These are phyloP conservation scores for Parus major DNA, from an alignment of 2,113 vertebrate species.

Conservation along the genomic window DNA sequence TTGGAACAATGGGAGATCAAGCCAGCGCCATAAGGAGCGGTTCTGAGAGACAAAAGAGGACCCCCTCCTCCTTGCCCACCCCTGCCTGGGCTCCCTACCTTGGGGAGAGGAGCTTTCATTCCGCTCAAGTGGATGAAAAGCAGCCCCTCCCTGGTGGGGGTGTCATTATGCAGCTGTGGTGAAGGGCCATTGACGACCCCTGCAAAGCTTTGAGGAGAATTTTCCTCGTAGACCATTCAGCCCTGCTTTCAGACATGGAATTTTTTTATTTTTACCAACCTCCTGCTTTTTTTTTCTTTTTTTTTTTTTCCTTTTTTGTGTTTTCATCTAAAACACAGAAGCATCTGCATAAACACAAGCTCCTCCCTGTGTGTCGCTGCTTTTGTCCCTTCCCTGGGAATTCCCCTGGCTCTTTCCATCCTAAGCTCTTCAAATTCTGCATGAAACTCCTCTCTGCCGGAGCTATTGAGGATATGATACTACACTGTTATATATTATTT, in stretches of 20 bases:
- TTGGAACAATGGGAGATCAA: neutral
- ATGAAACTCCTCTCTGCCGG: neutral
- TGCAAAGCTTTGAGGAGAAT: neutral
- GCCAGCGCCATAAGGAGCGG: accelerated
- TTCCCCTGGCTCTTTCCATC: neutral
- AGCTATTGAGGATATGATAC: neutral
- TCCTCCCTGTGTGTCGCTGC: neutral
- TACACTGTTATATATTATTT: neutral
- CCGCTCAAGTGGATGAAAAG: neutral
- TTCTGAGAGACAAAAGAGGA: neutral
- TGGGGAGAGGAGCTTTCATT: neutral
- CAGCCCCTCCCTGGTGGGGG: neutral
- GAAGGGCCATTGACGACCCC: neutral
- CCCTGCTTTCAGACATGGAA: accelerated
- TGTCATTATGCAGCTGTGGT: neutral
- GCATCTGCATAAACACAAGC: neutral
- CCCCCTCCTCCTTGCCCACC: neutral
- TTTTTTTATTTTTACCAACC: neutral
- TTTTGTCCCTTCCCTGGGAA: neutral
- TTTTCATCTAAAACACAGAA: neutral
- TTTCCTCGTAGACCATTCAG: neutral
- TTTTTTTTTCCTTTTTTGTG: neutral
- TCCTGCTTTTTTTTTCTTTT: neutral
- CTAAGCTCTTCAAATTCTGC: neutral
- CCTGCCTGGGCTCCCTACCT: neutral